Conservation (phyloP, 2,113 vertebrate genomes). For the Nicator chloris region DNA sequence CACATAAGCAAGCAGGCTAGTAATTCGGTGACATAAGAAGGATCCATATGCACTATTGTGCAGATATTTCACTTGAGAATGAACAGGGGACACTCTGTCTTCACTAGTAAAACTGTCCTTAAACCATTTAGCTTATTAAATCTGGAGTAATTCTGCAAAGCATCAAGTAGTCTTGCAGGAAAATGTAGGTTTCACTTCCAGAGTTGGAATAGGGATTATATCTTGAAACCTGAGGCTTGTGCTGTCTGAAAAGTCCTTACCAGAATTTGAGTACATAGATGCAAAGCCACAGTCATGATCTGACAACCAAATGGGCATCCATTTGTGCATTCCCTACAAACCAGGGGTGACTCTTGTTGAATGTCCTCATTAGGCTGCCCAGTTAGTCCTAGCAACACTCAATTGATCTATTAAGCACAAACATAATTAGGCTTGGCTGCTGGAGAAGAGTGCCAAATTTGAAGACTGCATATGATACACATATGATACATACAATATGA, state of each 20-base stretch:
- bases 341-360: not conserved
- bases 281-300: not conserved
- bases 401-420: not conserved
- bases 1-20: not conserved
- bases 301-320: not conserved
- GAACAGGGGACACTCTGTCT: not conserved
- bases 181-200: not conserved
- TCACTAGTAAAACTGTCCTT: not conserved
- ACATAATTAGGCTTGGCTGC: not conserved
- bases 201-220: not conserved
- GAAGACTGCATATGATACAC: not conserved
- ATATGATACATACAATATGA: too few species aligned
- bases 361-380: not conserved
- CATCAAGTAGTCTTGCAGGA: not conserved
- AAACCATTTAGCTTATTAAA: not conserved
- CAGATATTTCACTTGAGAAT: not conserved
- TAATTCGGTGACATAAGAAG: not conserved
- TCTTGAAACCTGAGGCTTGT: not conserved
- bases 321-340: not conserved
- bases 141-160: not conserved
- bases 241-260: not conserved
- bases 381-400: not conserved
- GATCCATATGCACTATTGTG: not conserved
- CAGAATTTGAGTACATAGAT: not conserved
- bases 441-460: not conserved